Percentiles rank a stretch among this genome's conserved stretches.
phyloP scores from a whole-genome alignment of 2,113 vertebrate genomes.

The Dryoscopus gambensis region DNA sequence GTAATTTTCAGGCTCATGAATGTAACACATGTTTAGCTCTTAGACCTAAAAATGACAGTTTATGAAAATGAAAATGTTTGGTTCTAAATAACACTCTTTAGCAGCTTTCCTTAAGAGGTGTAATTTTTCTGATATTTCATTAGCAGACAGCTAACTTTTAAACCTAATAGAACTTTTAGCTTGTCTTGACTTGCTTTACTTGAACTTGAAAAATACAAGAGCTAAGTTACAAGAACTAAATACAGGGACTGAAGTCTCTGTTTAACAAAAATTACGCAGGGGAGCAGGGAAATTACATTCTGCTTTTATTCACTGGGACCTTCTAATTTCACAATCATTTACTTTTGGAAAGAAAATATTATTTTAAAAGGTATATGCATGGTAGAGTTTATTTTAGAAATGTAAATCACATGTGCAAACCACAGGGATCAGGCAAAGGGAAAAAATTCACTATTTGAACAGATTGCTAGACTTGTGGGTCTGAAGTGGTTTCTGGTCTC shows the following conservation, averaged over 20 bases:
- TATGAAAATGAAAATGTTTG: not conserved
- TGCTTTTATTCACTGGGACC: conserved; percentile 29
- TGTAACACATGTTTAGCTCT: not conserved
- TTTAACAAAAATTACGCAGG: not conserved
- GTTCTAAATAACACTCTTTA: not conserved
- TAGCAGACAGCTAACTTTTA: not conserved
- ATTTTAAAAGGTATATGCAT: not conserved
- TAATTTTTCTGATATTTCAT: not conserved
- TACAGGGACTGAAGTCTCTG: not conserved
- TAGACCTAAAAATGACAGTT: not conserved
- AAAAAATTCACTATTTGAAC: not conserved
- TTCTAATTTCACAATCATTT: conserved; percentile 38
- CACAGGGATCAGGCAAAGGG: not conserved
- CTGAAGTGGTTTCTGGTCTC: not conserved
- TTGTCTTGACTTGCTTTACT: not conserved
- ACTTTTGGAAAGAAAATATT: conserved; percentile 50
- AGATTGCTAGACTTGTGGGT: not conserved
- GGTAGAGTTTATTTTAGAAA: conserved; percentile 44
- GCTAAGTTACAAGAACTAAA: not conserved
- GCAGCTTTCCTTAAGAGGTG: not conserved
- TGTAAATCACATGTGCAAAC: conserved; percentile 27
- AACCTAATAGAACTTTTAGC: not conserved
- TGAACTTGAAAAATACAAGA: not conserved
- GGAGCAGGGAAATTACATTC: not conserved
- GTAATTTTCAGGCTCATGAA: not conserved